phyloP scores from a whole-genome alignment of 2,113 vertebrate species.

The Dicrurus megarhynchus region DNA sequence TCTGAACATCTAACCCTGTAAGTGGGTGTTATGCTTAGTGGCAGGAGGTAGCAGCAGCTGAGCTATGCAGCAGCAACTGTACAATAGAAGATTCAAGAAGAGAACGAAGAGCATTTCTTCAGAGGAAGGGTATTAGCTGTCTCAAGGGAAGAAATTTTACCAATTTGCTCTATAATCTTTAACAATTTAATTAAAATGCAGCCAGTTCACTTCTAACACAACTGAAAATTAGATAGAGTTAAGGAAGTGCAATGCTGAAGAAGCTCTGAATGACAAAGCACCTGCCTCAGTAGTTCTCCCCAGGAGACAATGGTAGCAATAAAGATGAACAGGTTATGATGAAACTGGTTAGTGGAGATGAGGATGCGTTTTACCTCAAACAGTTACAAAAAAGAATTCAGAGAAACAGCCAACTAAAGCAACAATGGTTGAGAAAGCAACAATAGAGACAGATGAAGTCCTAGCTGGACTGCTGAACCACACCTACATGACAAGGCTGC shows the following conservation, averaged over 20 bases:
- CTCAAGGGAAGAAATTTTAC: background rate
- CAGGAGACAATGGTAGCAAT: slow-evolving; percentile 33
- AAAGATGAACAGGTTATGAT: background rate
- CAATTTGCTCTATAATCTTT: slow-evolving; percentile 36
- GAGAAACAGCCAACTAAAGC: background rate
- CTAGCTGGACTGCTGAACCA: slow-evolving; percentile 49
- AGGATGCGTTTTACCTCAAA: background rate
- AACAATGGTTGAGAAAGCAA: slow-evolving; percentile 22
- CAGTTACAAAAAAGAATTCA: background rate
- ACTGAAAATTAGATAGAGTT: background rate
- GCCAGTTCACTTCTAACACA: background rate
- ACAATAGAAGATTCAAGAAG: slow-evolving; percentile 33
- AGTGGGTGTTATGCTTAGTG: background rate
- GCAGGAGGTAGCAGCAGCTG: background rate
- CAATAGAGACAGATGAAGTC: slow-evolving; percentile 52
- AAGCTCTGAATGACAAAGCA: slow-evolving; percentile 51
- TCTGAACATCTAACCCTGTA: slow-evolving; percentile 23
- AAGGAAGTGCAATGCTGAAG: background rate
- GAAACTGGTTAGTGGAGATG: background rate
- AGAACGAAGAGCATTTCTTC: slow-evolving; percentile 26
- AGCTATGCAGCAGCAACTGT: slow-evolving; percentile 3
- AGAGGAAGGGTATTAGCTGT: slow-evolving; percentile 18
- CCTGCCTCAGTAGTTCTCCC: background rate
- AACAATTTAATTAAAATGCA: slow-evolving; percentile 42
- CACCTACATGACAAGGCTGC: slow-evolving; percentile 54